Percentiles rank a stretch among this genome's conserved stretches.
phyloP scores from a whole-genome alignment of 2,113 vertebrate genomes.

The Acanthochromis polyacanthus region DNA sequence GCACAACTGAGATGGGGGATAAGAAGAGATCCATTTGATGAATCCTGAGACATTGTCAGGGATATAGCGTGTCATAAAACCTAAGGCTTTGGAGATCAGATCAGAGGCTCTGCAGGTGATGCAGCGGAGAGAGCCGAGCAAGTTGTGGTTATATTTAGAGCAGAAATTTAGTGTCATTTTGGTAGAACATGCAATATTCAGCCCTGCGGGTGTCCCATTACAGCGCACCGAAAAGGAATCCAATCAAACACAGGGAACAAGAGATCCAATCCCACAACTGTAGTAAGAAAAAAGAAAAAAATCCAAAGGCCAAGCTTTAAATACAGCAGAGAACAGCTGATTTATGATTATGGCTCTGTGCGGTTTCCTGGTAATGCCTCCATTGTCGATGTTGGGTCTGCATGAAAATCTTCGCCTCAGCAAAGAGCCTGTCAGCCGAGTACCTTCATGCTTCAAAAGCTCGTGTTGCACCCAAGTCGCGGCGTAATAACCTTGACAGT shows the following conservation, averaged over 20 bases:
- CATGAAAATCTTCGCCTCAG: conserved; percentile 59
- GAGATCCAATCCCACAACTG: conserved; percentile 45
- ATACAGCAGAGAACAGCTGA: conserved; percentile 50
- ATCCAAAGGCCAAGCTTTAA: conserved; percentile 67
- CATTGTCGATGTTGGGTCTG: conserved; percentile 42
- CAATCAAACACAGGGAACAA: conserved; percentile 53
- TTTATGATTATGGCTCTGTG: conserved; percentile 65
- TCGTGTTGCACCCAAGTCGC: conserved; percentile 29
- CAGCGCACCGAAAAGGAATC: conserved; percentile 49
- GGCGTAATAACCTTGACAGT: conserved; percentile 66
- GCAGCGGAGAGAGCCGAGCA: conserved; percentile 17
- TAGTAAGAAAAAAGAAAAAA: conserved; percentile 30
- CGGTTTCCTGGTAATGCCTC: conserved; percentile 53
- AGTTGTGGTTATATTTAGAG: conserved; percentile 50
- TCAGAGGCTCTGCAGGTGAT: conserved; percentile 45
- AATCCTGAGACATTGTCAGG: conserved; percentile 78
- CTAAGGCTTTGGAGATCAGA: conserved; percentile 61
- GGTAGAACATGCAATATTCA: conserved; percentile 49
- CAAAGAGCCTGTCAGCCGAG: conserved; percentile 50
- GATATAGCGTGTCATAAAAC: conserved; percentile 71
- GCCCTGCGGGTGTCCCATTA: conserved; percentile 43
- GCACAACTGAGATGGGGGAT: conserved; percentile 75
- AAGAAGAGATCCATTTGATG: conserved; percentile 74
- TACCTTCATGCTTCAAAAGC: conserved; percentile 59
- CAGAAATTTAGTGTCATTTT: conserved; percentile 48